Evolutionary conservation across 2,113 vertebrate species (phyloP).

Genomic region (Vimba vimba): DNA sequence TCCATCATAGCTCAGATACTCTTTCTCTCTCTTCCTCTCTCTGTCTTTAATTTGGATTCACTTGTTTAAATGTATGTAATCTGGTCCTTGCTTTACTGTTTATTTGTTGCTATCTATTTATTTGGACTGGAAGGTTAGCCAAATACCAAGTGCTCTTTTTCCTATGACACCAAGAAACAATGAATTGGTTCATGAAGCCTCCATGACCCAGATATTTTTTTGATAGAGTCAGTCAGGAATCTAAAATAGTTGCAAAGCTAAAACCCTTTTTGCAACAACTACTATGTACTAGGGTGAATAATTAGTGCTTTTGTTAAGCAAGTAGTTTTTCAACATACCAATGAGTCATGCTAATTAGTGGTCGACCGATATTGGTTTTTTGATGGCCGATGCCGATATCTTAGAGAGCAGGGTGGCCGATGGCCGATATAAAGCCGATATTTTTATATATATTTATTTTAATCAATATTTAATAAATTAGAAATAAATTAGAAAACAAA

Average conservation of each 20-base stretch:
- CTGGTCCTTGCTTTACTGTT: conserved; percentile 11
- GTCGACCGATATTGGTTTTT: too few species aligned
- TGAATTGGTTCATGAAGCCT: not conserved
- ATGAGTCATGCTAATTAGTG: not conserved
- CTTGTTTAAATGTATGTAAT: conserved; percentile 6
- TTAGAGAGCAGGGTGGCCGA: too few species aligned
- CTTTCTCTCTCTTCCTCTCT: not conserved
- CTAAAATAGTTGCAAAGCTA: conserved; percentile 15
- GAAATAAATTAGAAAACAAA: too few species aligned
- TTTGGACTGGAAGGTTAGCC: conserved; percentile 20
- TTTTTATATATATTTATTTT: too few species aligned
- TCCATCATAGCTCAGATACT: not conserved
- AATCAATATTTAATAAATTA: too few species aligned
- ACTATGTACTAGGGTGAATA: not conserved
- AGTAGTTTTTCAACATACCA: conserved; percentile 1
- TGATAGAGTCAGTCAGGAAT: conserved; percentile 22
- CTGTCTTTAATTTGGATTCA: not conserved
- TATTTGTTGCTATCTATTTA: conserved; percentile 21
- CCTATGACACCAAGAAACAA: not conserved
- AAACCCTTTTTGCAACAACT: not conserved
- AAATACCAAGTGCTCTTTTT: conserved; percentile 35
- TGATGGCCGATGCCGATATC: too few species aligned
- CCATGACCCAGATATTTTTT: conserved; percentile 36
- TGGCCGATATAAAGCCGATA: too few species aligned
- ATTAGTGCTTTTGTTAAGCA: not conserved